Conservation (phyloP, 2,797 vertebrate genomes). For the Lateolabrax maculatus region DNA sequence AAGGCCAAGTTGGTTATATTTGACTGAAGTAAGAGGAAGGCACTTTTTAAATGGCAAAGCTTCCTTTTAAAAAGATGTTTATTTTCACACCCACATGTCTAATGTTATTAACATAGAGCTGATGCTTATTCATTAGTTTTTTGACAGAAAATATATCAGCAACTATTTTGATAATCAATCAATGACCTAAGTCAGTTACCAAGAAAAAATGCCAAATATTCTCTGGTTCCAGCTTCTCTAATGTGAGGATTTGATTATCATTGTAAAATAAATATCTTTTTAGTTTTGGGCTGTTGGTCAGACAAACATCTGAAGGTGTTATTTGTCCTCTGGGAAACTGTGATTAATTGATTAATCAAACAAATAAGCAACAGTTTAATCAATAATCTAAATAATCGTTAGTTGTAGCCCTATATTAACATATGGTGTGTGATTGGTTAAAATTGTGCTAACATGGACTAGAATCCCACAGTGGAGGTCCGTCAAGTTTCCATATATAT, state of each 20-base stretch:
- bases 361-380: background rate
- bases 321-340: background rate
- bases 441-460: too few relatives aligned
- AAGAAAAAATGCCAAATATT: background rate
- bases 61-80: conserved; percentile 1
- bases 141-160: background rate
- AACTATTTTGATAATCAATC: background rate
- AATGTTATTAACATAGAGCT: background rate
- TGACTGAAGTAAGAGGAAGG: conserved; percentile 50
- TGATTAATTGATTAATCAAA: background rate
- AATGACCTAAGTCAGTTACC: background rate
- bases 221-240: background rate
- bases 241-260: background rate
- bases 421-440: background rate
- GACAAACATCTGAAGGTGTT: background rate
- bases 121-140: background rate
- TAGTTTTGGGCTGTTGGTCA: background rate
- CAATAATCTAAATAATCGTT: background rate
- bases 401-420: conserved; percentile 23
- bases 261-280: background rate
- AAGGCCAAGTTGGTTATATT: conserved; percentile 33
- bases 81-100: background rate
- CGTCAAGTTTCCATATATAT: background rate
- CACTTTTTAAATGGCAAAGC: conserved; percentile 63
- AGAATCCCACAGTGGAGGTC: conserved; percentile 33